Conservation (phyloP, 2,888 invertebrate genomes). For the Thalpophila matura region DNA sequence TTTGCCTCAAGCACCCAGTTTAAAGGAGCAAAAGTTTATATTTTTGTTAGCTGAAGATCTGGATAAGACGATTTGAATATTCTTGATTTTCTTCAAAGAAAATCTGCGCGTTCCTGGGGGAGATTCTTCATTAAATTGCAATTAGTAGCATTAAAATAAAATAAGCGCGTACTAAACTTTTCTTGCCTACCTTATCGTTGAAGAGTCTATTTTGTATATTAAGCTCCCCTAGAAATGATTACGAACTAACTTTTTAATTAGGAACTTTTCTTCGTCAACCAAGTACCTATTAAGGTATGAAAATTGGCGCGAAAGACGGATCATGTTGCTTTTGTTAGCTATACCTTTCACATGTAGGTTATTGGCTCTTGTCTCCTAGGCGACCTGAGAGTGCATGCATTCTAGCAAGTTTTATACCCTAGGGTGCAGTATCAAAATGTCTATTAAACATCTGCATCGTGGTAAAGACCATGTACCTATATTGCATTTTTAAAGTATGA, state of each 20-base stretch:
- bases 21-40: slow-evolving; percentile 42
- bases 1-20: slow-evolving; percentile 48
- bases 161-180: not conserved
- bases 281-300: not conserved
- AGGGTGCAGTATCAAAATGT: slow-evolving; percentile 15
- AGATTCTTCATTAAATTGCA: slow-evolving; percentile 3
- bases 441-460: slow-evolving; percentile 2
- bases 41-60: slow-evolving; percentile 44
- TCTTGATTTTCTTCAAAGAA: slow-evolving; percentile 32
- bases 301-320: slow-evolving; percentile 17
- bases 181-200: not conserved
- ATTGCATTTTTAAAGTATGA: slow-evolving; percentile 2
- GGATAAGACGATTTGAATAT: slow-evolving; percentile 36
- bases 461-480: not conserved
- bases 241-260: slow-evolving; percentile 16
- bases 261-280: not conserved
- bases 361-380: slow-evolving; percentile 11
- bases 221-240: too few species aligned
- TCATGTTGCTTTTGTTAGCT: slow-evolving; percentile 12
- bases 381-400: slow-evolving; percentile 17
- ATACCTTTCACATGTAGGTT: slow-evolving; percentile 18
- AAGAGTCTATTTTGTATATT: not conserved
- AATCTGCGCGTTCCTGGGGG: not conserved
- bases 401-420: slow-evolving; percentile 28
- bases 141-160: not conserved